Conservation (phyloP, 1,140 invertebrate genomes). For the Drosophila melanica region DNA sequence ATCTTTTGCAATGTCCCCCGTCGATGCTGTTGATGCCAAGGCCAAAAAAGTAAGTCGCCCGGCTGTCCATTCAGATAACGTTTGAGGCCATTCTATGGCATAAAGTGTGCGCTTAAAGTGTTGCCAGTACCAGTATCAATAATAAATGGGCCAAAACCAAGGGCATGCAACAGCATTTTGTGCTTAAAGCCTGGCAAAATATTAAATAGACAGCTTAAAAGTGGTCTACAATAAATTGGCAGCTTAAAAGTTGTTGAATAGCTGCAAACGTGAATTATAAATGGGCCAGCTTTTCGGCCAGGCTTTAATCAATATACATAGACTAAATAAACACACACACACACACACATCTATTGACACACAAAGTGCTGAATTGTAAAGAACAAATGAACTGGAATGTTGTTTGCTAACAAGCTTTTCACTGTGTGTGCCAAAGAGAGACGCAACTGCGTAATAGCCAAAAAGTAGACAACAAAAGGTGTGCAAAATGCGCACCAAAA, state of each 20-base stretch:
- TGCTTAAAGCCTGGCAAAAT: conserved; percentile 29
- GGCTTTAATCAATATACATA: conserved; percentile 18
- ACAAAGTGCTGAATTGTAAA: conserved; percentile 11
- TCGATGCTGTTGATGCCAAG: conserved; percentile 14
- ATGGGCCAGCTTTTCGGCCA: conserved; percentile 19
- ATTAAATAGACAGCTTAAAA: conserved; percentile 70
- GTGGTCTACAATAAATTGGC: conserved; percentile 61
- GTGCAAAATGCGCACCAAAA: neutral
- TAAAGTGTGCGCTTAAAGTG: conserved; percentile 73
- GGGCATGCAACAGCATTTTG: conserved; percentile 38
- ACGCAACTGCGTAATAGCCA: neutral
- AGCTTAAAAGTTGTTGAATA: conserved; percentile 35
- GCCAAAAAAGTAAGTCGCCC: conserved; percentile 3
- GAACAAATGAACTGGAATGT: conserved; percentile 21
- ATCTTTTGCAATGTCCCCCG: conserved; percentile 17
- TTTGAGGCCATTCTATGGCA: conserved; percentile 49
- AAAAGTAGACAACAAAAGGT: neutral
- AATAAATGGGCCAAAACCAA: conserved; percentile 52
- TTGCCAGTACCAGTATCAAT: conserved; percentile 51
- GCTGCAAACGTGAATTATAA: conserved; percentile 18
- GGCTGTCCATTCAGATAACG: conserved; percentile 55
- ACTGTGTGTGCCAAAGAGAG: neutral
- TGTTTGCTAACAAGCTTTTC: conserved; percentile 17
- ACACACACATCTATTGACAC: neutral
- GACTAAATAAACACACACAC: neutral